Evolutionary conservation across 2,797 vertebrate species (phyloP), one percentile per base, ranked within the genome.

Genomic region (Denticeps clupeoides): DNA sequence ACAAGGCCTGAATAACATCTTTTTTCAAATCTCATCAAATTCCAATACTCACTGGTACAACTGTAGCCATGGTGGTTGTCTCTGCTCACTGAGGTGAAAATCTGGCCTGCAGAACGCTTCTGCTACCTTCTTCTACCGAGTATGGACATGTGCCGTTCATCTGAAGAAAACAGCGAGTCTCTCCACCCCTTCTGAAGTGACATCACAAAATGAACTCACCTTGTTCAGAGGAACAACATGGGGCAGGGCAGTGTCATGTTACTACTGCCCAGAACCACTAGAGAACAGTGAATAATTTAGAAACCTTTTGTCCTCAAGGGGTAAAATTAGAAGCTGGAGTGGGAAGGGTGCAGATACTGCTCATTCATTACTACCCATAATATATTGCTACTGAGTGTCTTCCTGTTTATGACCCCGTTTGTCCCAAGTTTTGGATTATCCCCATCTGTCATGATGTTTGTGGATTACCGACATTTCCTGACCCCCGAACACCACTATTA

Each of bases 31-130:
- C n/a, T n/a, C 18, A 10, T 3, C 4, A 38, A 9, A 18, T 6
- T 4, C 18, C 8, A 51, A 33, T 72, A 80, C 82, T 82, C 49
- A 82, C 82, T 41, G 72, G 78, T 23, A 83, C 76, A 3, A 82
- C 73, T 1, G 79, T 63, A 19, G 81, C 77, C 82, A 84, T 84
- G 25, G 27, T 35, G 18, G 15, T 12, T 43, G 9, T 21, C 43
- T 51, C 18, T 13, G 38, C 16, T 49, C 15, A 44, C 38, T 35
- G 26, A 11, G 56, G 48, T 48, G 49, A 42, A 47, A 26, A 28
- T 31, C 9, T 33, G 25, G 28, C 27, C 8, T 33, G 7, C 16
- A 3, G n/a, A 27, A 38, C 11, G 40, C 9, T 31, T 38, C 23
- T 33, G 35, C 2, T 7, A 2, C 50, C 32, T 51, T 69, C 51